Evolutionary conservation across 2,888 invertebrate species (phyloP), one percentile per base, ranked within the genome.

Genomic region (Troides aeacus): DNA sequence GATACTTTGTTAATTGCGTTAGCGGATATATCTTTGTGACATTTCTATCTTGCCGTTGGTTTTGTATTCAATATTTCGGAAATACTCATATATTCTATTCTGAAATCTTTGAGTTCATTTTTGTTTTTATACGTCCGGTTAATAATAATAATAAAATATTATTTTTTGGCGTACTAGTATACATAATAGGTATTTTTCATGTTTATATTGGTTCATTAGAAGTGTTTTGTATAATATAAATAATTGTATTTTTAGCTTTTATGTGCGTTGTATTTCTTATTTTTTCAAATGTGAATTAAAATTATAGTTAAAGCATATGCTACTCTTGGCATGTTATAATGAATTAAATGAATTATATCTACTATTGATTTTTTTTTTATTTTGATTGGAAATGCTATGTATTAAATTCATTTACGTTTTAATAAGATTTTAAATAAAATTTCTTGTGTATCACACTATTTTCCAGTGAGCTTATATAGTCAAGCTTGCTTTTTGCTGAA

Each of bases 41-140:
- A 10, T 39, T 61, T 61, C 39, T 39, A n/a, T 36, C 36, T 61
- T 61, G 57, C 57, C 57, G n/a, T 62, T 62, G 46, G 5, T 53
- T 53, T 53, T n/a, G 18, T 18, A n/a, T n/a, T 53, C 3, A 30
- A 2, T 4, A 4, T 46, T 4, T 46, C 8, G 46, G 46, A 46
- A 53, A 53, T 18, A n/a, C 18, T n/a, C n/a, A n/a, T 6, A 6
- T 53, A 53, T 53, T 53, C 15, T 50, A 18, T 50, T 17, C n/a
- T 53, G 53, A n/a, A 53, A 18, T 53, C 18, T 2, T n/a, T 7
- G 1, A n/a, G 53, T n/a, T n/a, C n/a, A 53, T n/a, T 53, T 53
- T 53, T 5, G 53, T 53, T 18, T 53, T 53, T 53, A 53, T n/a
- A 53, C 18, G 4, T 18, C 15, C 15, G 46, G 12, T 5, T 53